Percentiles rank a stretch among this genome's conserved stretches.
These are phyloP conservation scores for Lasioglossum albipes DNA, from an alignment of 1,140 invertebrate species.

Conservation along the genomic window DNA sequence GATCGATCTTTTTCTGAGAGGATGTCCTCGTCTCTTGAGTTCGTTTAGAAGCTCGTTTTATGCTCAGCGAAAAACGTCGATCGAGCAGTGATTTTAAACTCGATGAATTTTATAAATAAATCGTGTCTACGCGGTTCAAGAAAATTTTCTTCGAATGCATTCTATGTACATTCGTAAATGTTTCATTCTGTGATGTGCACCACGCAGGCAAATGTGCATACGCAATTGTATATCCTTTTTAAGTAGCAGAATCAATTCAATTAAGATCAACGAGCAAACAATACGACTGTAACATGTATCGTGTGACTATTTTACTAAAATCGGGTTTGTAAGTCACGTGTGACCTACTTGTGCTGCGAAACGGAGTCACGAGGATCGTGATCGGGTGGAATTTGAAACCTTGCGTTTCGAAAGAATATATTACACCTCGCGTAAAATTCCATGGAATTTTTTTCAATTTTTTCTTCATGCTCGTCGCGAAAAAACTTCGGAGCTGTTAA, in stretches of 20 bases:
- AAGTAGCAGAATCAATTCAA: neutral
- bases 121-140: neutral
- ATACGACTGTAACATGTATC: neutral
- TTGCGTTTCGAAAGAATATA: neutral
- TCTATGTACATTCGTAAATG: neutral
- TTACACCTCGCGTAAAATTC: neutral
- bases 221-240: no score
- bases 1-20: constrained; percentile 18
- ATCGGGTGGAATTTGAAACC: constrained; percentile 7
- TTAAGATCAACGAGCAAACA: neutral
- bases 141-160: neutral
- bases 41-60: neutral
- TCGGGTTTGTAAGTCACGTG: neutral
- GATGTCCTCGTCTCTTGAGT: neutral
- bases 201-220: neutral
- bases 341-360: neutral
- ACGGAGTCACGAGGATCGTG: neutral
- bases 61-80: neutral
- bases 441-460: neutral
- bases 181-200: neutral
- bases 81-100: neutral
- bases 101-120: neutral
- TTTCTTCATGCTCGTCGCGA: neutral
- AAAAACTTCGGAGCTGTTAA: neutral
- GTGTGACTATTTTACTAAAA: neutral